Evolutionary conservation across 2,797 vertebrate genomes (phyloP), one percentile per base, ranked within the genome.

Genomic region (Novumbra hubbsi): DNA sequence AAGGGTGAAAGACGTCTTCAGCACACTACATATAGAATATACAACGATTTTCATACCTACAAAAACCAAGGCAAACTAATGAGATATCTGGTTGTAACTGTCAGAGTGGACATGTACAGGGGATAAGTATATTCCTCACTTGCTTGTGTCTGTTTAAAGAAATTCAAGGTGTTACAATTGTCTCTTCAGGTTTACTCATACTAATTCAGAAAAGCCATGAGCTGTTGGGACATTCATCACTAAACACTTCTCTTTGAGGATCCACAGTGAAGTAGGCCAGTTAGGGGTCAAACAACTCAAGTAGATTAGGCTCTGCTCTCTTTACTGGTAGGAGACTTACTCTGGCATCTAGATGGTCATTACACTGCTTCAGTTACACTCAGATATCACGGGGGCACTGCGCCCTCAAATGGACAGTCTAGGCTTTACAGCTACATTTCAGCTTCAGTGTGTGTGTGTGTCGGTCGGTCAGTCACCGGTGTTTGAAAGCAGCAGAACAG

Each of bases 401-500:
- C 88, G 88, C 90, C 87, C 79, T 72, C 90, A 86, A 63, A 77
- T 87, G 89, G 73, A 28, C 62, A 73, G 1, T 3, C 21, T 11
- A 27, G 52, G 72, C n/a, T 77, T 60, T 80, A 73, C 78, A 71
- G 48, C 12, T 41, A 27, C 24, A 28, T 12, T 45, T 4, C 41
- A 45, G 41, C 3, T 45, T 45, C 8, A 19, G 68, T 63, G 60
- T 34, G 49, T 41, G 32, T 30, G 14, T 17, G 14, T 66, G 66
- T 67, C 67, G 52, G 64, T 75, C 41, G 57, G n/a, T 55, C 49
- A 86, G 95, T 96, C 73, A 99, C 98, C 73, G 91, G 84, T 0
- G 95, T 97, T 89, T 99, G 98, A 84, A 99, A 99, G 88, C 98
- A 99, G 88, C 97, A 99, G 94, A 94, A 96, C 32, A 99, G 78